Conservation (phyloP, 2,888 invertebrate species). For the Chouioia cunea region DNA sequence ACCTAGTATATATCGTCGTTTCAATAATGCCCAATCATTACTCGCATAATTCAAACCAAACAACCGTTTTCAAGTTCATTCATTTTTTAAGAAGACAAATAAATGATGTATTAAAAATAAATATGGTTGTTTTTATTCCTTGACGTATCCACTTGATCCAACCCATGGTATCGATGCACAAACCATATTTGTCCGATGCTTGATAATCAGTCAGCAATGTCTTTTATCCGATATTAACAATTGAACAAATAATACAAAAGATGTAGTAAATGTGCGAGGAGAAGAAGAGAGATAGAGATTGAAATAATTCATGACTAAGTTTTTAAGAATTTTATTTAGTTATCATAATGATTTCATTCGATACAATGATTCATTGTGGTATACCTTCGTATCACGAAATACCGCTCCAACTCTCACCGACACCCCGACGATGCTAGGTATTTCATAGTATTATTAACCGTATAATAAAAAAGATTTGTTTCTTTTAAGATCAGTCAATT, state of each 20-base stretch:
- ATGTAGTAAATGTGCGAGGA: neutral
- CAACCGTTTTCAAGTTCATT: conserved; percentile 67
- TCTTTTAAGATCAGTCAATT: neutral
- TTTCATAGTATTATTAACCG: conserved; percentile 7
- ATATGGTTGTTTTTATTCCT: conserved; percentile 7
- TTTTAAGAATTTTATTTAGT: conserved; percentile 67
- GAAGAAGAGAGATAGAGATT: neutral
- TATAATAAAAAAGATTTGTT: neutral
- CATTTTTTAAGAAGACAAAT: conserved; percentile 67
- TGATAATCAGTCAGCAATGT: too few relatives aligned
- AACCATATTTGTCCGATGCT: too few relatives aligned
- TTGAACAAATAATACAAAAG: too few relatives aligned
- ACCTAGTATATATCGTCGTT: conserved; percentile 68
- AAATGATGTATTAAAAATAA: conserved; percentile 64
- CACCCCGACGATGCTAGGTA: conserved; percentile 28
- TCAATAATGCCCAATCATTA: conserved; percentile 67
- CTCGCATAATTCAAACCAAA: conserved; percentile 60
- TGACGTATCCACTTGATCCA: neutral
- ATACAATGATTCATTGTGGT: conserved; percentile 67
- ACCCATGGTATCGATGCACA: neutral
- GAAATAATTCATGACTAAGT: conserved; percentile 49
- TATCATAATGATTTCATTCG: conserved; percentile 67
- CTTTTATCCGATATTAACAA: too few relatives aligned
- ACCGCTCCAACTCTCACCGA: conserved; percentile 47
- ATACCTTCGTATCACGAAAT: conserved; percentile 62